These are phyloP conservation scores for Vollenhovia emeryi DNA, from an alignment of 1,140 invertebrate genomes.

Conservation along the genomic window DNA sequence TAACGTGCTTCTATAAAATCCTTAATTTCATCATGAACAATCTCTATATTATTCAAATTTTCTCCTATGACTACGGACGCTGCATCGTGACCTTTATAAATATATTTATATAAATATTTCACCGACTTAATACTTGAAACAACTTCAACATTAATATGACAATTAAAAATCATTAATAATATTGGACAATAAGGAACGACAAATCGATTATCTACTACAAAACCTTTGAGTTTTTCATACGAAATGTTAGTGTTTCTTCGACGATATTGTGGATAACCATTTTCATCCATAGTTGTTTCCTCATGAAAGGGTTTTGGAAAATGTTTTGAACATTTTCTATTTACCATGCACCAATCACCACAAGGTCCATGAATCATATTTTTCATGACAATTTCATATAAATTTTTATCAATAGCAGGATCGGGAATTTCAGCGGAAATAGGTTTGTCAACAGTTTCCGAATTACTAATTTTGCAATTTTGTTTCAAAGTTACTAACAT, in stretches of 20 bases:
- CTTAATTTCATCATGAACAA: background rate
- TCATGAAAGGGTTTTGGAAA: background rate
- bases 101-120: constrained; percentile 11
- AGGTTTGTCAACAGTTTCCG: too few species aligned
- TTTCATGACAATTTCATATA: background rate
- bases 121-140: background rate
- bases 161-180: constrained; percentile 7
- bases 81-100: background rate
- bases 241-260: background rate
- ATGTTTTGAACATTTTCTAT: too few species aligned
- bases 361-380: constrained; percentile 17
- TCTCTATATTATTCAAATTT: background rate
- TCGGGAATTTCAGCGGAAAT: background rate
- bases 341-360: too few species aligned
- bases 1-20: constrained; percentile 12
- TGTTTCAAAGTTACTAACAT: too few species aligned
- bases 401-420: background rate
- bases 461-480: too few species aligned
- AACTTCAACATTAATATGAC: too few species aligned
- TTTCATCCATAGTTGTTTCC: background rate
- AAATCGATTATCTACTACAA: background rate
- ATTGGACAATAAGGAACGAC: background rate
- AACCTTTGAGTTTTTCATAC: background rate
- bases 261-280: constrained; percentile 8
- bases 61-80: too few species aligned